Conservation (phyloP, 2,888 invertebrate species). For the Pemphredon lugubris region DNA sequence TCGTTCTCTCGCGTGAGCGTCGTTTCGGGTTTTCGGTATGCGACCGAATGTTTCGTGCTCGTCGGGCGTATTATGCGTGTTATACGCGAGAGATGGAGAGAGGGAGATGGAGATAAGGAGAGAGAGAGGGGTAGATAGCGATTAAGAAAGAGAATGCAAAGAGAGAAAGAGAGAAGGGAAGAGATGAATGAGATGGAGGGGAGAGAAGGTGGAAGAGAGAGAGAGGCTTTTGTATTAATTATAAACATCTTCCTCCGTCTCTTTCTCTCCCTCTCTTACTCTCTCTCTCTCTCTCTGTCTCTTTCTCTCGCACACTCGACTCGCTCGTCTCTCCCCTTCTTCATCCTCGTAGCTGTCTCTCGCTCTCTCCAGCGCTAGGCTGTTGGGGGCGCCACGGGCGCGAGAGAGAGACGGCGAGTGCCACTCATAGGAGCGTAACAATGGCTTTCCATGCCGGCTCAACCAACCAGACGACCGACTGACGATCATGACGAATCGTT, state of each 20-base stretch:
- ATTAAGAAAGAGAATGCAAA: slow-evolving; percentile 14
- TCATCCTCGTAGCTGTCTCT: neutral
- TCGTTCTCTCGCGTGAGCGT: slow-evolving; percentile 56
- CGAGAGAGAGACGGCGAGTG: slow-evolving; percentile 55
- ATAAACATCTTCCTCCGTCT: slow-evolving; percentile 51
- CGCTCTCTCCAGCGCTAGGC: slow-evolving; percentile 15
- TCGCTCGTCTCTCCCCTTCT: slow-evolving; percentile 17
- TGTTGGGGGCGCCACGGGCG: slow-evolving; percentile 55
- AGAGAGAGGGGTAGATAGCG: no score
- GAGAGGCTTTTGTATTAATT: slow-evolving; percentile 61
- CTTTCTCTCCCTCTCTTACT: slow-evolving; percentile 13
- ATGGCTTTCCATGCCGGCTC: slow-evolving; percentile 72
- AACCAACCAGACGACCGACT: slow-evolving; percentile 68
- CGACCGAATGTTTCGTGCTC: slow-evolving; percentile 31
- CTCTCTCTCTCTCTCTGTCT: slow-evolving; percentile 10
- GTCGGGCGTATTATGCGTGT: slow-evolving; percentile 29
- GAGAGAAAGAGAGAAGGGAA: neutral
- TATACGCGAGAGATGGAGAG: slow-evolving; percentile 36
- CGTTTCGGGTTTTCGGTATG: slow-evolving; percentile 61
- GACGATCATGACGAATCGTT: slow-evolving; percentile 68
- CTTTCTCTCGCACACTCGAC: slow-evolving; percentile 18
- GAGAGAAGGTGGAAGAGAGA: slow-evolving; percentile 2
- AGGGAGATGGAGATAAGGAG: slow-evolving; percentile 18
- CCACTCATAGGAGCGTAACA: slow-evolving; percentile 72
- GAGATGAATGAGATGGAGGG: neutral